Conservation (phyloP, 2,888 invertebrate genomes). For the Mamestra brassicae region DNA sequence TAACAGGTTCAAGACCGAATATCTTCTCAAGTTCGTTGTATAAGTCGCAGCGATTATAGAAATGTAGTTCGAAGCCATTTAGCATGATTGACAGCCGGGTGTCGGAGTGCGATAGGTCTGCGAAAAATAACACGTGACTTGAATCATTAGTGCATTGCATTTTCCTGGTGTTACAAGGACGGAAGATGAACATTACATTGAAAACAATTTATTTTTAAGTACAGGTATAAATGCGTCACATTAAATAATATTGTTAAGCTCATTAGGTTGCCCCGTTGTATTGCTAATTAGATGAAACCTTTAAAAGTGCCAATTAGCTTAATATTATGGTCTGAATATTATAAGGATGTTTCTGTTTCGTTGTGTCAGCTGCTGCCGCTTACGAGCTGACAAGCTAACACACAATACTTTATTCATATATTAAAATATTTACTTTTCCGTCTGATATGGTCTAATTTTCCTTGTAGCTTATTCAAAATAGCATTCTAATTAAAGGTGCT, state of each 20-base stretch:
- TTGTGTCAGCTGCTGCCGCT: not conserved
- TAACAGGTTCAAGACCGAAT: conserved; percentile 95
- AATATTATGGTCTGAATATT: conserved; percentile 12
- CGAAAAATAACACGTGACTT: conserved; percentile 65
- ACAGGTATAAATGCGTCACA: conserved; percentile 25
- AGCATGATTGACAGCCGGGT: conserved; percentile 97
- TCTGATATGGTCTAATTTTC: no score
- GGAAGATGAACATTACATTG: conserved; percentile 5
- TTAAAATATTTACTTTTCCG: not conserved
- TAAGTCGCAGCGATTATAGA: conserved; percentile 97
- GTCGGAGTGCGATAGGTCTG: conserved; percentile 98
- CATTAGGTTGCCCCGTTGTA: conserved; percentile 36
- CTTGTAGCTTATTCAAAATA: conserved; percentile 14
- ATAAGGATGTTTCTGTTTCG: conserved; percentile 10
- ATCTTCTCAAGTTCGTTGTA: conserved; percentile 96
- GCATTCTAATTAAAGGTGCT: not conserved
- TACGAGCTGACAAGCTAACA: not conserved
- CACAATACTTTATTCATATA: not conserved
- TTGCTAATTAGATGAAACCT: conserved; percentile 56
- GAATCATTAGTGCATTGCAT: conserved; percentile 35
- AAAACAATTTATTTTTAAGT: conserved; percentile 34
- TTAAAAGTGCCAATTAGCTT: conserved; percentile 33
- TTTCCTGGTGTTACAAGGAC: conserved; percentile 53
- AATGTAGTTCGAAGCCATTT: conserved; percentile 98
- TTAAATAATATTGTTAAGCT: conserved; percentile 46